These are phyloP conservation scores for Sitobion miscanthi DNA, from an alignment of 1,140 invertebrate genomes.

Conservation along the genomic window DNA sequence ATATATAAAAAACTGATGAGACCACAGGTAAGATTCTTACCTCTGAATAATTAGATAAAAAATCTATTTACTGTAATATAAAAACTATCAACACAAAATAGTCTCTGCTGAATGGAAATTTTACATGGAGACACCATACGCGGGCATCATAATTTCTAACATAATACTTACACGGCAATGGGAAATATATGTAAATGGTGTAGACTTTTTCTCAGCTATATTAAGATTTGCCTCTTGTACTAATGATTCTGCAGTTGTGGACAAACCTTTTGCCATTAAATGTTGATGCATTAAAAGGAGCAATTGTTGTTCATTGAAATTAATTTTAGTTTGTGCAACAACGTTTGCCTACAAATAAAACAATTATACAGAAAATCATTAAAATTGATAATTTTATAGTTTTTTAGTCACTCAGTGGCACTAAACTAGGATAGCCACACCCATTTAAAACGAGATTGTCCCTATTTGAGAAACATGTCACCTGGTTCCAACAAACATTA, in stretches of 20 bases:
- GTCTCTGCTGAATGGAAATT: not conserved
- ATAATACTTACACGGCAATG: conserved; percentile 58
- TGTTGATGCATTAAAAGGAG: conserved; percentile 92
- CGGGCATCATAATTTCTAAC: not conserved
- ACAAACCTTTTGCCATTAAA: conserved; percentile 77
- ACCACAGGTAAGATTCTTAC: not conserved
- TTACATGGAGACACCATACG: not conserved
- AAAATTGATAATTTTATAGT: not conserved
- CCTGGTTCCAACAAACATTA: too few species aligned
- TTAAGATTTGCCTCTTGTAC: conserved; percentile 77
- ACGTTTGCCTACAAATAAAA: conserved; percentile 77
- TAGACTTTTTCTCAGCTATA: conserved; percentile 62
- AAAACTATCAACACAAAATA: not conserved
- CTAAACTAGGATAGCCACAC: not conserved
- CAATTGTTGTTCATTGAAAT: conserved; percentile 91
- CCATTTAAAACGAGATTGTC: too few species aligned
- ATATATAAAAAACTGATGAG: not conserved
- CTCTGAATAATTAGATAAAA: too few species aligned
- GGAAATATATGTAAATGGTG: conserved; percentile 67
- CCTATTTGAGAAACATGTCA: too few species aligned
- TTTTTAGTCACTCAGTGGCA: not conserved
- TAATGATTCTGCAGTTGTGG: conserved; percentile 74
- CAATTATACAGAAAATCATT: not conserved
- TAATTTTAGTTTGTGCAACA: conserved; percentile 93
- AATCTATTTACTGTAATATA: not conserved